A percentile compares a stretch with the other conserved stretches of the same genome.
These are phyloP conservation scores for Leptogaster cylindrica DNA, from an alignment of 2,888 invertebrate species.

Conservation along the genomic window DNA sequence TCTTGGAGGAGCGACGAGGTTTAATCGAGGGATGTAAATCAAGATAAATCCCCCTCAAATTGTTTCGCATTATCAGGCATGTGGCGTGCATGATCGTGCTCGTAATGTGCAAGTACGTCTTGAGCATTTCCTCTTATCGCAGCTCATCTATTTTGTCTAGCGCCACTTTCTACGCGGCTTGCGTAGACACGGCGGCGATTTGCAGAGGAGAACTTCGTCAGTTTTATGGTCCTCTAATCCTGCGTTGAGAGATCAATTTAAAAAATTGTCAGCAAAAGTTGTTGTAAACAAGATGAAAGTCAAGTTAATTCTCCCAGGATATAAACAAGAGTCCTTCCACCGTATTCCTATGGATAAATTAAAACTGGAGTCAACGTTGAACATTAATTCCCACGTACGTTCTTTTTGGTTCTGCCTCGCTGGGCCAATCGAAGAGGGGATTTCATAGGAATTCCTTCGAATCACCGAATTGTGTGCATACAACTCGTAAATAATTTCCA, in stretches of 20 bases:
- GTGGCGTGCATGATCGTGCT: slow-evolving; percentile 36
- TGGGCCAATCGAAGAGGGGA: no score
- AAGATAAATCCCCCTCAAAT: slow-evolving; percentile 48
- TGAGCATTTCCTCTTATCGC: background rate
- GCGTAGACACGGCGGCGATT: slow-evolving; percentile 6
- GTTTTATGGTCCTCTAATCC: slow-evolving; percentile 38
- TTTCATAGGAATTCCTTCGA: background rate
- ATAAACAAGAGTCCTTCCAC: background rate
- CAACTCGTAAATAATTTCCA: slow-evolving; percentile 24
- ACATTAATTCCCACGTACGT: no score
- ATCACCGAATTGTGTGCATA: slow-evolving; percentile 27
- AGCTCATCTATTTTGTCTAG: slow-evolving; percentile 20
- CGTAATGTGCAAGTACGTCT: slow-evolving; percentile 21
- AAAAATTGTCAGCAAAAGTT: slow-evolving; percentile 34
- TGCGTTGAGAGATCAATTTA: slow-evolving; percentile 23
- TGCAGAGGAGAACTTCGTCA: slow-evolving; percentile 19
- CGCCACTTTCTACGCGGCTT: background rate
- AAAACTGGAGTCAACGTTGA: no score
- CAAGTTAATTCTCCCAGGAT: background rate
- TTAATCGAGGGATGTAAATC: slow-evolving; percentile 48
- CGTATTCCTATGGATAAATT: background rate
- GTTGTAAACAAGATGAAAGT: background rate
- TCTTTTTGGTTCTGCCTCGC: no score
- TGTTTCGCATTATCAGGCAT: slow-evolving; percentile 47
- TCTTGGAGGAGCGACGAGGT: slow-evolving; percentile 6